Evolutionary conservation across 2,888 invertebrate genomes (phyloP), one percentile per base, ranked within the genome.

Genomic region (Petrophora chlorosata): DNA sequence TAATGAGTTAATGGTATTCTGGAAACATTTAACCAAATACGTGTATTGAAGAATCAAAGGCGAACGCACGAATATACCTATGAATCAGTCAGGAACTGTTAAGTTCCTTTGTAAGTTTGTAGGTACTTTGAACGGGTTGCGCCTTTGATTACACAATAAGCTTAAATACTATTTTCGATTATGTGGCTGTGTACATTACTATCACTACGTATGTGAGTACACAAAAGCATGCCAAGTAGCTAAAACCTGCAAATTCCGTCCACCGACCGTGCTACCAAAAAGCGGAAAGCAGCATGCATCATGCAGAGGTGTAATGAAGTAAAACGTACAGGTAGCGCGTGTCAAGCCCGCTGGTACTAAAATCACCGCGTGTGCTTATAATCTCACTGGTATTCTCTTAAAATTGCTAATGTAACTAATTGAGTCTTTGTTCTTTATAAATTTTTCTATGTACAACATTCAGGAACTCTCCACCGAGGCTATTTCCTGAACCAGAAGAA

Each of bases 401-500:
- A 79, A 53, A 48, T 81, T 85, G 79, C 78, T 79, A 86, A 85
- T 77, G 69, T 78, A 78, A 86, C 82, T 89, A 89, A 85, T 85
- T 88, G 88, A 90, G 90, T 90, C 90, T 89, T 89, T 89, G 82
- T 85, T 87, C 84, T 82, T 82, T 48, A 47, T 86, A 63, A 78
- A 80, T 77, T 72, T 73, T 42, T 86, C 72, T 89, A 89, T 89
- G 66, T 88, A 90, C 87, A 90, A 82, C 62, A 68, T 77, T 83
- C 87, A 85, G 87, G 86, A 86, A 79, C 82, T 76, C 82, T 79
- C 73, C 85, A 73, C 66, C 77, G 78, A 75, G 79, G 80, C 76
- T 90, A 90, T 83, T 90, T 87, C 85, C 89, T 90, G 90, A 89
- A 90, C 90, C 90, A 90, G 90, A 90, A 90, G 89, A 90, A 90